Evolutionary conservation across 2,113 vertebrate genomes (phyloP), one percentile per base, ranked within the genome.

Genomic region (Corythornis vintsioides): DNA sequence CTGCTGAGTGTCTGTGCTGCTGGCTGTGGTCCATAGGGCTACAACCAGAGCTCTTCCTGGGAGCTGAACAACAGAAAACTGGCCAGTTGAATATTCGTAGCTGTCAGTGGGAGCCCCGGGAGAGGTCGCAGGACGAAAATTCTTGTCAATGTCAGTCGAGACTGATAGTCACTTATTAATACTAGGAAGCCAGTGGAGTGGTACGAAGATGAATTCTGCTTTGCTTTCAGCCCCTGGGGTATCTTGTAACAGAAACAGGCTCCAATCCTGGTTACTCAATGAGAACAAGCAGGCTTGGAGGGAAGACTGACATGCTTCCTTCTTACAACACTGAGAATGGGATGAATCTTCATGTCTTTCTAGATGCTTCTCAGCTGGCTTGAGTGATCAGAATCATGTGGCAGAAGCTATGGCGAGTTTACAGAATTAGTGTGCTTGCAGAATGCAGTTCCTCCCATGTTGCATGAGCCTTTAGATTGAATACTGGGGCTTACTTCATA

Each of bases 371-470:
- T 86, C 11, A 57, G 13, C 22, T 84, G 24, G 28, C 42, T 13
- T 12, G 11, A 10, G 11, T 82, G 11, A 48, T 70, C 7, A 28
- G 40, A 86, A 31, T 80, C 29, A 22, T 40, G 9, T 61, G 29
- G 13, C 17, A 57, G 35, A 86, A 78, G 31, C 53, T 75, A 4
- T 83, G 70, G 53, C 47, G 52, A 84, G 53, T 18, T 43, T 21
- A 10, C 17, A 15, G 56, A n/a, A 56, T 16, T 50, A 57, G 43
- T 2, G 2, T 53, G 56, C 28, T 31, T 2, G 3, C 8, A 70
- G 40, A 73, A 53, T 52, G 13, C 5, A 6, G 1, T 66, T 73
- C 29, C 3, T 52, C 2, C 7, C 53, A 0, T 57, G 5, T 18
- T 64, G 24, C 8, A 3, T 25, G 16, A 15, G 59, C 13, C 22